These are phyloP conservation scores for Coccyzus lansbergi DNA, from an alignment of 2,797 vertebrate species.

Conservation along the genomic window DNA sequence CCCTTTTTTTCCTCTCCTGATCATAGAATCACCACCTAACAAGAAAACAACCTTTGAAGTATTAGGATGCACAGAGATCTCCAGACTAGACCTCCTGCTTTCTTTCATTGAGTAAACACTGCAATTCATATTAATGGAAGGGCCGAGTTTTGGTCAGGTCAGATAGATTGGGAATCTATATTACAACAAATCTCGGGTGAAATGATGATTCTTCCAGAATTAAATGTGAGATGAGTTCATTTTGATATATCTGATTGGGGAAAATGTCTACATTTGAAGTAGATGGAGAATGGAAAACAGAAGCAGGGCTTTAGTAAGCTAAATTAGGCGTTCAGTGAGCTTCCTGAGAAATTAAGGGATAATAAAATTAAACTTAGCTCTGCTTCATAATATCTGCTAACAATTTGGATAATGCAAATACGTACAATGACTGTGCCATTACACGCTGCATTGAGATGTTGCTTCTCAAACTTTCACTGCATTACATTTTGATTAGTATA, in stretches of 20 bases:
- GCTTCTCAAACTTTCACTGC: background rate
- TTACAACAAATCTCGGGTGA: background rate
- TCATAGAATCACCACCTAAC: too few relatives aligned
- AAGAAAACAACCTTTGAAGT: background rate
- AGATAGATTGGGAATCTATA: background rate
- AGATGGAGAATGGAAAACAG: background rate
- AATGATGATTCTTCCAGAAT: background rate
- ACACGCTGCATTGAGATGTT: background rate
- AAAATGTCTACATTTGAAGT: background rate
- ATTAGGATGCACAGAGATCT: background rate
- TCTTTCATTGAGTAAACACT: background rate
- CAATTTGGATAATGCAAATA: background rate
- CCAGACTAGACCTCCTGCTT: fast-evolving
- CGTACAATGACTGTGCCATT: background rate
- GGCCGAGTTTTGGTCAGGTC: background rate
- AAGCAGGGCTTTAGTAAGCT: background rate
- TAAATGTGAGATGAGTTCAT: background rate
- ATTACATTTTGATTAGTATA: background rate
- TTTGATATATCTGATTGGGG: background rate
- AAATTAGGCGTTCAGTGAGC: background rate
- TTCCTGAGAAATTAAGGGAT: background rate
- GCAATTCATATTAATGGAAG: background rate
- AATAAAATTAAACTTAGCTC: background rate
- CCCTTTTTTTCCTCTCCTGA: background rate
- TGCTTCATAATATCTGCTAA: background rate